phyloP scores from a whole-genome alignment of 2,888 invertebrate species.

The Pecten maximus region DNA sequence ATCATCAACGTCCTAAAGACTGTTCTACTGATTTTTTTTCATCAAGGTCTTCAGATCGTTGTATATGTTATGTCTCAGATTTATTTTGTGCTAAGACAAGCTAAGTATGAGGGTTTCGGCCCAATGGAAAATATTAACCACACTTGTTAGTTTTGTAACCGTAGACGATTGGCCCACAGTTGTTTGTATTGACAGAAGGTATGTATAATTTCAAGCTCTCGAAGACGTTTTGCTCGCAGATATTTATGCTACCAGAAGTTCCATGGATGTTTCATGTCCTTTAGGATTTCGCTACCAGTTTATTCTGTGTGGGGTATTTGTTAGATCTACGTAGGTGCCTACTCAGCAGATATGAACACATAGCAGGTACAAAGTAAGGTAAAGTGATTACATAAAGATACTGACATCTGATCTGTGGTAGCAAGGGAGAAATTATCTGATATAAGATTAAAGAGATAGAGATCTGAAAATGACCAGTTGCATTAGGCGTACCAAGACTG shows the following conservation, averaged over 20 bases:
- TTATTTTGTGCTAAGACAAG: too few species aligned
- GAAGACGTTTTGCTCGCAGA: not conserved
- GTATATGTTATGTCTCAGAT: too few species aligned
- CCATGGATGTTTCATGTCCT: not conserved
- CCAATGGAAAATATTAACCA: too few species aligned
- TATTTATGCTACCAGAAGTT: not conserved
- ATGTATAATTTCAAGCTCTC: not conserved
- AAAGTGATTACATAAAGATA: not conserved
- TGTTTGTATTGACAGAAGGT: not conserved
- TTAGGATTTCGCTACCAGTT: not conserved
- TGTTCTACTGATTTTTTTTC: too few species aligned
- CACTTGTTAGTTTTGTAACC: too few species aligned
- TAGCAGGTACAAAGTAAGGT: not conserved
- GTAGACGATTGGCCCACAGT: not conserved
- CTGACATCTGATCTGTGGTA: not conserved
- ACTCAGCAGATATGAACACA: not conserved
- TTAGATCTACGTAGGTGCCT: not conserved
- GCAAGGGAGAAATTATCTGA: not conserved
- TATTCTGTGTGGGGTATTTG: not conserved
- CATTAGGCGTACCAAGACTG: not conserved
- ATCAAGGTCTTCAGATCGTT: too few species aligned
- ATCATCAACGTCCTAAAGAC: too few species aligned
- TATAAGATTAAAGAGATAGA: conserved; percentile 6
- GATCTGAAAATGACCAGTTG: not conserved
- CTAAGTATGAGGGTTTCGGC: too few species aligned